phyloP scores from a whole-genome alignment of 2,797 vertebrate genomes.

The Bradypus variegatus region DNA sequence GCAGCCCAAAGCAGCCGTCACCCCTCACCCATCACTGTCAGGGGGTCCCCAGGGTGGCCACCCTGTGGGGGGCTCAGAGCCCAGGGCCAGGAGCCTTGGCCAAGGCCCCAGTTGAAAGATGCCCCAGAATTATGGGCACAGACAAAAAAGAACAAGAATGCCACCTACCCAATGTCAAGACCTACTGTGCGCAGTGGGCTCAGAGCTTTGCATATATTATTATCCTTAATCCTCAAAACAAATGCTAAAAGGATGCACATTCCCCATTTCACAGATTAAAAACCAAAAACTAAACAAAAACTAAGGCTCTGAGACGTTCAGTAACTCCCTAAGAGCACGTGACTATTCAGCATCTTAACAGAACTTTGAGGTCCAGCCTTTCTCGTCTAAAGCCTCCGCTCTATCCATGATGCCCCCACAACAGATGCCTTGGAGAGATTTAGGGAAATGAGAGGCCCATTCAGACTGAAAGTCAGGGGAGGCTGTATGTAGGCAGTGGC shows the following conservation, averaged over 20 bases:
- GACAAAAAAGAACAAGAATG: background rate
- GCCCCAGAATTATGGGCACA: no score
- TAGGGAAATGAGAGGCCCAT: background rate
- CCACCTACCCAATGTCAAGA: background rate
- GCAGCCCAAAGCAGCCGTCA: background rate
- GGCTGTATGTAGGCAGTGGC: background rate
- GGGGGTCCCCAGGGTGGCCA: background rate
- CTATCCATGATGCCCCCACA: background rate
- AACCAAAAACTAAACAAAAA: background rate
- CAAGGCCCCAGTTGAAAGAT: background rate
- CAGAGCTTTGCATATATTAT: background rate
- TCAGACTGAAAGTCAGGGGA: background rate
- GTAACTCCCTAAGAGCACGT: background rate
- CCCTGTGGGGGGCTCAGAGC: background rate
- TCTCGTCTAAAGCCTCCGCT: background rate
- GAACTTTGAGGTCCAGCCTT: background rate
- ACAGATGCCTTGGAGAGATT: background rate
- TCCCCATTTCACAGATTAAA: background rate
- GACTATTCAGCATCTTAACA: background rate
- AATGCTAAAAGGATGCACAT: background rate
- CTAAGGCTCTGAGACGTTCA: background rate
- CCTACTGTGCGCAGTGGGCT: background rate
- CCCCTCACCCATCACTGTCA: background rate
- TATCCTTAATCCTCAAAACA: background rate
- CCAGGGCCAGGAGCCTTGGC: background rate